Evolutionary conservation across 92 coral and sea anemone species (phyloP), one percentile per base, ranked within the genome.

Genomic region (Desmophyllum pertusum): DNA sequence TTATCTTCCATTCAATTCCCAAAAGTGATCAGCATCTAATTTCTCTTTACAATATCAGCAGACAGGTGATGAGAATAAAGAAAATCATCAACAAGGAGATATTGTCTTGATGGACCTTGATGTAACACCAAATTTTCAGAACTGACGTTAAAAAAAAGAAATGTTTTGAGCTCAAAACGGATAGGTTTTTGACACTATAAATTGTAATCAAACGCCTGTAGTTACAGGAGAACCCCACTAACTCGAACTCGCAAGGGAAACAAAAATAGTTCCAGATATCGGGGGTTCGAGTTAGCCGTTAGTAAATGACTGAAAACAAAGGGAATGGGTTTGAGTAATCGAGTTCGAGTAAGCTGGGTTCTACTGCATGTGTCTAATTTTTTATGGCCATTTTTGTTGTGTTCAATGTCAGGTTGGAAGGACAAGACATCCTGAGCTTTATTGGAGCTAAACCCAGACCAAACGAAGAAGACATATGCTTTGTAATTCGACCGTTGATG

Each of bases 401-500:
- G 36, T 15, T 64, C 15, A 6, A 5, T 81, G 71, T 19, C 55
- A 96, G 99, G 88, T 43, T 96, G 36, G 97, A 96, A 38, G 98
- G 96, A 21, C 77, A 87, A 63, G 94, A 94, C 80, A 90, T 91
- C 63, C 95, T 96, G 39, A 90, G 88, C 67, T 92, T 90, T 70
- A 41, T 96, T 87, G 92, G 88, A 45, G 69, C 95, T 62, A 94
- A 94, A 75, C 87, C 93, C 4, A 86, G 93, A 76, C 91, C 90
- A 59, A 92, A 89, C 17, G 99, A 96, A 81, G 95, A 94, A 65
- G 99, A 96, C 77, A 61, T 91, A n/a, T 80, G 88, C 43, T 66
- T 89, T 77, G 89, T 94, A 35, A 73, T 87, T 36, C 93, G 95
- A 29, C 94, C 91, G 30, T 84, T 94, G 48, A 81, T 96, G 21